Percentiles rank a stretch among this genome's conserved stretches.
Evolutionary conservation across 2,888 invertebrate species (phyloP).

Genomic region (Platynereis dumerilii): DNA sequence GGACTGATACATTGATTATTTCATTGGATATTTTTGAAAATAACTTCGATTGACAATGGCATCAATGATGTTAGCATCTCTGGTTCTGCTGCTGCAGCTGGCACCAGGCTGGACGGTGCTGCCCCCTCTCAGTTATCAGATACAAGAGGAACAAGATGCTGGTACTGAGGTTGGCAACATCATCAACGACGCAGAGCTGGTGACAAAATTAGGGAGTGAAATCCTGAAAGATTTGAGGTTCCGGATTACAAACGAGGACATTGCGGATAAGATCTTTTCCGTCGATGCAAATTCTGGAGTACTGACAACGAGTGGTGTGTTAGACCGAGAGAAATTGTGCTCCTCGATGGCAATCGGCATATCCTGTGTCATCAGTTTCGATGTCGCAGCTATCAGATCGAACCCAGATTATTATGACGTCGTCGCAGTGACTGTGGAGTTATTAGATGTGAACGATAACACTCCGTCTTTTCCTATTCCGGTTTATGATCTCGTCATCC

Average conservation of each 20-base stretch:
- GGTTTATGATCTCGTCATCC: constrained; percentile 27
- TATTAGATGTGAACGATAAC: constrained; percentile 48
- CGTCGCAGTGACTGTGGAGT: constrained; percentile 37
- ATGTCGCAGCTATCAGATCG: background rate
- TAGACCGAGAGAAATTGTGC: constrained; percentile 1
- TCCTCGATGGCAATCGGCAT: background rate
- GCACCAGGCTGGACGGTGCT: no score
- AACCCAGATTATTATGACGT: constrained; percentile 66
- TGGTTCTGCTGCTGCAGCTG: no score
- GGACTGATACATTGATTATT: no score
- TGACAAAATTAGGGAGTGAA: background rate
- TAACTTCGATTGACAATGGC: no score
- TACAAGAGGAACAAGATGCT: background rate
- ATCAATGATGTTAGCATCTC: no score
- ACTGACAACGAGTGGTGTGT: background rate
- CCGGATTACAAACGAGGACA: background rate
- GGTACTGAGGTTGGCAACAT: constrained; percentile 5
- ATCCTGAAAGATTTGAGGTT: background rate
- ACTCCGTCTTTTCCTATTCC: constrained; percentile 39
- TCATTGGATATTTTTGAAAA: no score
- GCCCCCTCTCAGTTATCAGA: background rate
- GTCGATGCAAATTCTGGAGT: background rate
- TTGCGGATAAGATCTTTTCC: background rate
- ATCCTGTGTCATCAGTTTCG: no score
- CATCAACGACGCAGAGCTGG: background rate